phyloP scores from a whole-genome alignment of 2,113 vertebrate genomes.

The Podarcis muralis region DNA sequence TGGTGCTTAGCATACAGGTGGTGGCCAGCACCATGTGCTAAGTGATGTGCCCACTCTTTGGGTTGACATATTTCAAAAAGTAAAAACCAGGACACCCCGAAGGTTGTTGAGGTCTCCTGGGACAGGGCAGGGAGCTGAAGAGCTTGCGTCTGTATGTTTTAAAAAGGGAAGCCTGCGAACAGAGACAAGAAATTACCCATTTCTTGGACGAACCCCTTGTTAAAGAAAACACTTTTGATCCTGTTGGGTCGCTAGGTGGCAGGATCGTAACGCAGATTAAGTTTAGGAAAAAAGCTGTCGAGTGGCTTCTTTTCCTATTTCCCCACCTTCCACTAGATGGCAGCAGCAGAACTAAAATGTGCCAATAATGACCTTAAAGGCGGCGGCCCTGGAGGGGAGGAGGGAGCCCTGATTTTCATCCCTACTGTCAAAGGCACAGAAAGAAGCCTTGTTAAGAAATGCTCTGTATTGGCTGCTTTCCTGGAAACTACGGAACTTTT shows the following conservation, averaged over 20 bases:
- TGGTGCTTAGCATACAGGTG: too few species aligned
- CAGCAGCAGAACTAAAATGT: conserved; percentile 29
- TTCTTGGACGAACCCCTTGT: background rate
- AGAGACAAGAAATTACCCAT: background rate
- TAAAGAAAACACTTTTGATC: background rate
- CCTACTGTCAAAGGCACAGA: conserved; percentile 2
- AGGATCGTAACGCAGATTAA: background rate
- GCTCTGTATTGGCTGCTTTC: conserved; percentile 50
- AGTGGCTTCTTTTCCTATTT: background rate
- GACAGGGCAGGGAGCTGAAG: too few species aligned
- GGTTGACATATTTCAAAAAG: too few species aligned
- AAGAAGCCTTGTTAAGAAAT: conserved; percentile 40
- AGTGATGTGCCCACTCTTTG: too few species aligned
- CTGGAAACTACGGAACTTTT: conserved; percentile 62
- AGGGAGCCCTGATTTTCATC: background rate
- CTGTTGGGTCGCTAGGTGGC: conserved; percentile 46
- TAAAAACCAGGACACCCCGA: too few species aligned
- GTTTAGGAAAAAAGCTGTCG: accelerated
- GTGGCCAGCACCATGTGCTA: too few species aligned
- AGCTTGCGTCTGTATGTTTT: too few species aligned
- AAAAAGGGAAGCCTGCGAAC: background rate
- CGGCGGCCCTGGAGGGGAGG: background rate
- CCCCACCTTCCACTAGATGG: conserved; percentile 37
- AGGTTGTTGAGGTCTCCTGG: too few species aligned
- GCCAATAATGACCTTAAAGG: background rate